phyloP scores from a whole-genome alignment of 1,140 invertebrate genomes.

The Ips typographus region DNA sequence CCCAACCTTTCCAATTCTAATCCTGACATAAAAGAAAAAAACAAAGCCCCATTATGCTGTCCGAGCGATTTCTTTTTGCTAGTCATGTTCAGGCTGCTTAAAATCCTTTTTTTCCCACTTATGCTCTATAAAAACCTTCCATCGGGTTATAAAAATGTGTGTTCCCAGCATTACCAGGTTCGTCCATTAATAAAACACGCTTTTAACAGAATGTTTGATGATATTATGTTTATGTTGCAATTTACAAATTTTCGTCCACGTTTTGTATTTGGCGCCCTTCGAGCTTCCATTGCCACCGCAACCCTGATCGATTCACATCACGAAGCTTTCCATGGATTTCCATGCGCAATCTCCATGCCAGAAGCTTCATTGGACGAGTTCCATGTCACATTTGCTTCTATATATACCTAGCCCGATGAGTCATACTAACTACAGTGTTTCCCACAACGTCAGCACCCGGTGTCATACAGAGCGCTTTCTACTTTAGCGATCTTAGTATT shows the following conservation, averaged over 20 bases:
- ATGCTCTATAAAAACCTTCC: too few species aligned
- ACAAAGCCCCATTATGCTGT: conserved; percentile 4
- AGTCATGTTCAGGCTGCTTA: conserved; percentile 1
- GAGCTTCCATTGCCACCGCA: conserved; percentile 14
- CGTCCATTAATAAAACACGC: too few species aligned
- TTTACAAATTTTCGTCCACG: neutral
- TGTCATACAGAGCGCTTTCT: conserved; percentile 13
- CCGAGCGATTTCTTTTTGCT: neutral
- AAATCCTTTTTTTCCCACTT: neutral
- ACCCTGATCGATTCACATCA: conserved; percentile 16
- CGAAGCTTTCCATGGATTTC: conserved; percentile 16
- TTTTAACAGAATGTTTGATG: too few species aligned
- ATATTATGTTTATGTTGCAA: neutral
- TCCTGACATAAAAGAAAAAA: neutral
- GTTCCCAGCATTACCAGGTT: too few species aligned
- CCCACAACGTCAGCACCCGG: conserved; percentile 30
- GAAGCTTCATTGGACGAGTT: conserved; percentile 39
- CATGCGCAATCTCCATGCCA: conserved; percentile 38
- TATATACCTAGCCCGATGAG: conserved; percentile 46
- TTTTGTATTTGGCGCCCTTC: conserved; percentile 18
- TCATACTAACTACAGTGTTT: conserved; percentile 47
- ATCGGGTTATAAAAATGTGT: too few species aligned
- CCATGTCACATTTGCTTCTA: conserved; percentile 45
- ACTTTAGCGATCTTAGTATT: conserved; percentile 16
- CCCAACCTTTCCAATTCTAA: neutral